phyloP scores from a whole-genome alignment of 2,888 invertebrate genomes.

The Gymnosoma rotundatum region DNA sequence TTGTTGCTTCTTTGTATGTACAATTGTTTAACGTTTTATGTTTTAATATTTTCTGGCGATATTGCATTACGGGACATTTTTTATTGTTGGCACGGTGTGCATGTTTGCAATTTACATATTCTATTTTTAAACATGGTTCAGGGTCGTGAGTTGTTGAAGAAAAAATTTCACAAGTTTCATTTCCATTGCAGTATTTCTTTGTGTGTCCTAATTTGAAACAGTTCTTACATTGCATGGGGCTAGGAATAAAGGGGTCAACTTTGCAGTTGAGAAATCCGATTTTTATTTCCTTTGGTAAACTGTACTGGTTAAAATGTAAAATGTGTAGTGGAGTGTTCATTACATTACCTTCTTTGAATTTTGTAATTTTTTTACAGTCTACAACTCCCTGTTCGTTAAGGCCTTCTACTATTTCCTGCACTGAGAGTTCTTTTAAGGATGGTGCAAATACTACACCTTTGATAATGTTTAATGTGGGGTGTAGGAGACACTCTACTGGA shows the following conservation, averaged over 20 bases:
- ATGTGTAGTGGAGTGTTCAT: slow-evolving; percentile 1
- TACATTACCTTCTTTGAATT: neutral
- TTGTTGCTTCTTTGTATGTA: neutral
- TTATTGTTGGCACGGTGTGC: neutral
- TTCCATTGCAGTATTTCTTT: neutral
- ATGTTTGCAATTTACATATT: neutral
- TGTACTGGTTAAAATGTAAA: neutral
- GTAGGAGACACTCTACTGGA: neutral
- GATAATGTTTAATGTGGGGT: neutral
- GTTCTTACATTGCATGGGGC: neutral
- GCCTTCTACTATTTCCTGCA: neutral
- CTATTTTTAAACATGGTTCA: neutral
- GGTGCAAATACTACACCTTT: slow-evolving; percentile 9
- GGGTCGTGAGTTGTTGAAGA: neutral
- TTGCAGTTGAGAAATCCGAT: no score
- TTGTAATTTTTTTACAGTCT: neutral
- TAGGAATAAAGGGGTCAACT: no score
- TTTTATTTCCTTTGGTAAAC: neutral
- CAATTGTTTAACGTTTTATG: neutral
- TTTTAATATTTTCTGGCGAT: neutral
- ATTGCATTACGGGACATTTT: neutral
- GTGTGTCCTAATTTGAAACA: slow-evolving; percentile 2
- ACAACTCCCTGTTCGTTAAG: neutral
- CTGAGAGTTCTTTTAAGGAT: neutral
- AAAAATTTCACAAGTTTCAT: neutral